phyloP scores from a whole-genome alignment of 2,888 invertebrate species.

The Cenopis cana region DNA sequence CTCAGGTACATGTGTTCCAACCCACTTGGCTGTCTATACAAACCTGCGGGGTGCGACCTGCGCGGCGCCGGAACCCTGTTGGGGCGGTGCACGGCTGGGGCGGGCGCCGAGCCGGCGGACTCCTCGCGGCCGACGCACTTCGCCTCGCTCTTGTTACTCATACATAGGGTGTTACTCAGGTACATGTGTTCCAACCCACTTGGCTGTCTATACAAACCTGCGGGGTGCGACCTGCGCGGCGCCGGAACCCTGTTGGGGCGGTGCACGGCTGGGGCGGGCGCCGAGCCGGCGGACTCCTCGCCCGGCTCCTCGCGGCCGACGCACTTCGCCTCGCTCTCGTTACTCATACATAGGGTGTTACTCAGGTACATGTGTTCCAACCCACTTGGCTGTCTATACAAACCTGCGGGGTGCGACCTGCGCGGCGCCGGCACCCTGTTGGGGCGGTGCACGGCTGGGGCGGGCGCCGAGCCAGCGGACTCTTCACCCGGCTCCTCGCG shows the following conservation, averaged over 20 bases:
- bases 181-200: too few relatives aligned
- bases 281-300: conserved; percentile 74
- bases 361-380: too few relatives aligned
- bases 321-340: conserved; percentile 64
- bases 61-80: conserved; percentile 51
- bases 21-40: too few relatives aligned
- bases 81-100: conserved; percentile 67
- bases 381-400: too few relatives aligned
- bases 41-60: conserved; percentile 8
- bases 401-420: conserved; percentile 9
- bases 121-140: too few relatives aligned
- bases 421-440: conserved; percentile 51
- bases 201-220: too few relatives aligned
- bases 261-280: conserved; percentile 70
- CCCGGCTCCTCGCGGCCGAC: conserved; percentile 64
- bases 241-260: conserved; percentile 58
- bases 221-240: background rate
- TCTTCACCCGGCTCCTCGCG: conserved; percentile 67
- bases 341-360: too few relatives aligned
- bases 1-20: too few relatives aligned
- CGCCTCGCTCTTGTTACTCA: too few relatives aligned
- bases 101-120: conserved; percentile 74
- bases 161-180: too few relatives aligned
- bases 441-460: conserved; percentile 67
- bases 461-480: conserved; percentile 74